Evolutionary conservation across 2,888 invertebrate genomes (phyloP), one percentile per base, ranked within the genome.

Genomic region (Magallana nippona): DNA sequence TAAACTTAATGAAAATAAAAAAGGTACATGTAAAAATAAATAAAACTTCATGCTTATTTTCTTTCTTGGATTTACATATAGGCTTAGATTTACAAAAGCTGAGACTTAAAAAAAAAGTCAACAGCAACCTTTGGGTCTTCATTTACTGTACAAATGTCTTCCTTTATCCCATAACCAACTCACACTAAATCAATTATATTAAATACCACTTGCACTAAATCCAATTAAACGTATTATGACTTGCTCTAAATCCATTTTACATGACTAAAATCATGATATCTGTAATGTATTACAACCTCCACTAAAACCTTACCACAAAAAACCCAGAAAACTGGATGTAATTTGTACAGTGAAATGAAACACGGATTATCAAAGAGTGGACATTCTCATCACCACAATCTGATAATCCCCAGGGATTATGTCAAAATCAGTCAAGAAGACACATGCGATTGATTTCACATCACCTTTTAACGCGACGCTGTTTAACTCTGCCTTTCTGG

Each of bases 381-480:
- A 63, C 62, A 62, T 44, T n/a, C 19, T 55, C 60, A 19, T 81
- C 81, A 57, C 55, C 81, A 62, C 62, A 55, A 32, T 63, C 44
- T 58, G 81, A 81, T 55, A 81, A 27, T 71, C 71, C 44, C 22
- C 71, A 15, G 13, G 71, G 27, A 15, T 71, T 71, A 71, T 71
- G 71, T 32, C 71, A 71, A 63, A 81, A 55, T 63, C 80, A 55
- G 27, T 81, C 71, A 71, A 71, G 60, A 60, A 60, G 71, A 71
- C 71, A 71, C 71, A 71, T 71, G 71, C 71, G 71, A 13, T 71
- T 27, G 71, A 71, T 83, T 88, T 87, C 19, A 62, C n/a, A 27
- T 71, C 71, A 71, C 71, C 89, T 90, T 83, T 89, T 90, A 11
- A 89, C 87, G 78, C 89, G 82, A 44, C 89, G 84, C 27, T 89